A percentile compares a stretch with the other conserved stretches of the same genome.
phyloP scores from a whole-genome alignment of 92 coral and sea anemone genomes.

The Paramuricea clavata region DNA sequence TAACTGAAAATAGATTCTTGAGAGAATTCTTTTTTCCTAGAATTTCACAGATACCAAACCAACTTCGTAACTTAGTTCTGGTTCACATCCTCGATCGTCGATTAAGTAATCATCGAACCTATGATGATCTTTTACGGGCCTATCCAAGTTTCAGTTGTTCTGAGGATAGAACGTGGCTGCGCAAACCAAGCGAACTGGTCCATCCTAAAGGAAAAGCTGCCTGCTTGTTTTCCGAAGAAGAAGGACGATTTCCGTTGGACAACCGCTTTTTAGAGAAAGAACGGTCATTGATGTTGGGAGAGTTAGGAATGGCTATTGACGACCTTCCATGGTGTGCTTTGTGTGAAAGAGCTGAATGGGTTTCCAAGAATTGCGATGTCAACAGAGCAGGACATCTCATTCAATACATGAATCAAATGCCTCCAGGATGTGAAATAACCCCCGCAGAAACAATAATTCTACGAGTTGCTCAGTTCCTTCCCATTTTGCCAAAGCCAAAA shows the following conservation, averaged over 20 bases:
- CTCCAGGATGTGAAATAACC: neutral
- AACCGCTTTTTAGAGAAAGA: conserved; percentile 44
- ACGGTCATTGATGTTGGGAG: conserved; percentile 69
- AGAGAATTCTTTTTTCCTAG: conserved; percentile 76
- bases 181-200: conserved; percentile 38
- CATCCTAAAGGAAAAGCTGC: conserved; percentile 59
- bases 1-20: conserved; percentile 84
- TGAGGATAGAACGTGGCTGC: conserved; percentile 26
- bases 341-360: conserved; percentile 79
- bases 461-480: conserved; percentile 61
- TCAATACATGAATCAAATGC: neutral
- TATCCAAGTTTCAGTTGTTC: conserved; percentile 21
- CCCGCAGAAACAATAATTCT: conserved; percentile 23
- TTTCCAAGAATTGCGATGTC: conserved; percentile 46
- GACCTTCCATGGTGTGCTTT: conserved; percentile 71
- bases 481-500: conserved; percentile 67
- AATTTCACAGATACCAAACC: conserved; percentile 48
- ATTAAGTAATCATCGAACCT: conserved; percentile 23
- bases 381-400: conserved; percentile 40
- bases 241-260: conserved; percentile 70
- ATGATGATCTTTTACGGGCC: conserved; percentile 10
- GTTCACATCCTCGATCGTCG: conserved; percentile 45
- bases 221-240: conserved; percentile 64
- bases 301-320: conserved; percentile 80
- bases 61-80: conserved; percentile 66